Evolutionary conservation across 2,888 invertebrate genomes (phyloP).

Genomic region (Pseudolycoriella hygida): DNA sequence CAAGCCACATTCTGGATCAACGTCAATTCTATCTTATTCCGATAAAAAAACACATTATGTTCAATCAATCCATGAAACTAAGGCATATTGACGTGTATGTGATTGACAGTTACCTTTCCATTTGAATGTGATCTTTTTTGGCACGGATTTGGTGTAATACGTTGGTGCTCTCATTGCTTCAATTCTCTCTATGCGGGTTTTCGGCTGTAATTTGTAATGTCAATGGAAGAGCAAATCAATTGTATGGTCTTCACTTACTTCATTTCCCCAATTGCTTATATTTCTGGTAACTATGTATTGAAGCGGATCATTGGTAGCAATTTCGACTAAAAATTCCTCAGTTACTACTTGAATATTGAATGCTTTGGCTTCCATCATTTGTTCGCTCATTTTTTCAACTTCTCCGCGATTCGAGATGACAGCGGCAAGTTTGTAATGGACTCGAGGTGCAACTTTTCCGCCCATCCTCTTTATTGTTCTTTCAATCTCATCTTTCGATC

Average conservation of each 20-base stretch:
- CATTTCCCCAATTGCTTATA: conserved; percentile 67
- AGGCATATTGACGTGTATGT: too few relatives aligned
- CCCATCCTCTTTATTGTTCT: conserved; percentile 54
- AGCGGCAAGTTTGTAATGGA: conserved; percentile 48
- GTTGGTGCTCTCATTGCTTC: too few relatives aligned
- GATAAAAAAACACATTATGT: too few relatives aligned
- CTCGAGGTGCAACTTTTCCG: conserved; percentile 48
- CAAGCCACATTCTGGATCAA: conserved; percentile 80
- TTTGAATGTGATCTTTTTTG: conserved; percentile 10
- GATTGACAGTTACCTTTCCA: too few relatives aligned
- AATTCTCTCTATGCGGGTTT: too few relatives aligned
- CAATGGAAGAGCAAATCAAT: too few relatives aligned
- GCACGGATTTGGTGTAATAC: conserved; percentile 21
- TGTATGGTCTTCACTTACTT: conserved; percentile 19
- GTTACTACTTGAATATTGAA: conserved; percentile 66
- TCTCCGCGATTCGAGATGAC: conserved; percentile 54
- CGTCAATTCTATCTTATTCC: conserved; percentile 59
- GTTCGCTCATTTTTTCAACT: conserved; percentile 44
- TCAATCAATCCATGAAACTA: too few relatives aligned
- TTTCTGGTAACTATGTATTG: conserved; percentile 50
- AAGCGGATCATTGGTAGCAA: conserved; percentile 40
- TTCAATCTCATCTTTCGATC: conserved; percentile 43
- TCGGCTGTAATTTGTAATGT: too few relatives aligned
- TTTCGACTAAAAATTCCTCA: conserved; percentile 51
- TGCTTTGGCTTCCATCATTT: conserved; percentile 46